Evolutionary conservation across 1,140 invertebrate genomes (phyloP).

Genomic region (Oryzaephilus surinamensis): DNA sequence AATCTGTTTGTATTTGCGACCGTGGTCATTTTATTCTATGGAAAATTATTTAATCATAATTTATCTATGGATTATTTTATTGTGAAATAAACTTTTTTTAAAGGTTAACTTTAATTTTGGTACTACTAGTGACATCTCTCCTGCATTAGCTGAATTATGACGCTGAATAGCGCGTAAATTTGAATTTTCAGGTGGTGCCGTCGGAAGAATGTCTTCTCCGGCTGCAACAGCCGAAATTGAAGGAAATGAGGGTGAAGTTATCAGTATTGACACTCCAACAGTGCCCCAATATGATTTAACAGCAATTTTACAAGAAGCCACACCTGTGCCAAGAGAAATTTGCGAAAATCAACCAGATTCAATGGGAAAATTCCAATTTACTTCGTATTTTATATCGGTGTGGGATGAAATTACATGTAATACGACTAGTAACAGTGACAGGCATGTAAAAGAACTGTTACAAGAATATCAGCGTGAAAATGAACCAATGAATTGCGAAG

Average conservation of each 20-base stretch:
- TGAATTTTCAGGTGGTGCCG: constrained; percentile 40
- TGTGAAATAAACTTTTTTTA: no score
- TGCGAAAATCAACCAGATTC: constrained; percentile 21
- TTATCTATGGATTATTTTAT: no score
- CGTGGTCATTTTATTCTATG: constrained; percentile 2
- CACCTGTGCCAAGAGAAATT: constrained; percentile 40
- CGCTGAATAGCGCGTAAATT: no score
- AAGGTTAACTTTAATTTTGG: no score
- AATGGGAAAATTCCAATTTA: constrained; percentile 33
- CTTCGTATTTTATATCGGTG: constrained; percentile 48
- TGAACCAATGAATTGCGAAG: constrained; percentile 9
- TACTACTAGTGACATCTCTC: no score
- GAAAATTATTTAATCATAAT: no score
- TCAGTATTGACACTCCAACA: constrained; percentile 56
- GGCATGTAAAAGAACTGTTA: constrained; percentile 51
- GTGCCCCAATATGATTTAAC: constrained; percentile 50
- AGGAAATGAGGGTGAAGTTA: constrained; percentile 54
- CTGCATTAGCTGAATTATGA: no score
- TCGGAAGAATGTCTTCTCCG: constrained; percentile 43
- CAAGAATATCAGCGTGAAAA: constrained; percentile 50
- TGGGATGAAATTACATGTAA: constrained; percentile 42
- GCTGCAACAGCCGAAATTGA: constrained; percentile 59
- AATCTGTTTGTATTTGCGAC: no score
- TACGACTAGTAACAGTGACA: constrained; percentile 21
- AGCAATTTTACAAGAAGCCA: constrained; percentile 46